Base-by-base conservation (phyloP, 92 coral and sea anemone species). In the Umimayanthus kanabou region DNA sequence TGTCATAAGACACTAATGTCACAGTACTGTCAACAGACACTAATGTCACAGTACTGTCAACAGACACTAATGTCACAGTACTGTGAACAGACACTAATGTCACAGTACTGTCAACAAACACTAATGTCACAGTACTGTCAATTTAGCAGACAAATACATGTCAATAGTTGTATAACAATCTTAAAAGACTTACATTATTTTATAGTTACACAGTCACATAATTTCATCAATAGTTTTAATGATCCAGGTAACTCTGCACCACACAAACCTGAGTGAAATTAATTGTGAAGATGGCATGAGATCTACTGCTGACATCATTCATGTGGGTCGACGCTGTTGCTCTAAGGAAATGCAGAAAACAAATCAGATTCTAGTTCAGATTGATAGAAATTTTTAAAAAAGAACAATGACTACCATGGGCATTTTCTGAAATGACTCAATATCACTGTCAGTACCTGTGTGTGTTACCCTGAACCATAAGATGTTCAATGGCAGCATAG, bases 251-350 rank as follows among this genome's bases (percentile, higher is more conserved):
- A 10, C 2, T 20, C 40, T 20, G 11, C n/a, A 6, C 16, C 9
- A 15, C 40, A 76, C 90, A 2, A n/a, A 96, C 99, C 97, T 96
- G 99, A 33, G 98, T 96, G 65, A 96, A 96, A 87, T 95, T 96
- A 91, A 96, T 95, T 76, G 99, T 96, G 53, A 96, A 96, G 73
- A 96, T 96, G 39, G 99, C 99, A 90, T 96, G 99, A 4, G 99
- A 96, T 84, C 99, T 86, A 87, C 99, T 96, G 80, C 99, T 96
- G 80, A 92, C 93, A 57, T 96, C 99, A 87, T 96, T 96, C 99
- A 96, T 96, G 5, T 95, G 96, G 10, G 99, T 96, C 30, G 98
- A 93, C 25, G 99, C 99, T 50, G 99, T 96, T 80, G 94, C 99
- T 77, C 99, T 96, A 74, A 25, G 64, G 67, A 74, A 6, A 43